Percentiles rank a stretch among this genome's conserved stretches.
phyloP scores from a whole-genome alignment of 2,888 invertebrate genomes.

The Chesias legatella region DNA sequence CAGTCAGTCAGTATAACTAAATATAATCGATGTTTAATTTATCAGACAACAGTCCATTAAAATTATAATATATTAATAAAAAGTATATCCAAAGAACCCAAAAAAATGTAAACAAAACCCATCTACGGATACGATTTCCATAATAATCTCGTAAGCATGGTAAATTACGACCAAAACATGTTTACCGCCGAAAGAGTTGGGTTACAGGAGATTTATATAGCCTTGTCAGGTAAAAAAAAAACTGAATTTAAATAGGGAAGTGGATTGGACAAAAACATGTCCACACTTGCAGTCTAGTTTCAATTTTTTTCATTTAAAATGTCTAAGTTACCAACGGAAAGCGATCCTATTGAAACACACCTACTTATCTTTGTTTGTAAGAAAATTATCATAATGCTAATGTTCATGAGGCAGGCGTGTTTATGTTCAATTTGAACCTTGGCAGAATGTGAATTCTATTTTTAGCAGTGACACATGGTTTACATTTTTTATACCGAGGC shows the following conservation, averaged over 20 bases:
- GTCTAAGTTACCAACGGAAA: too few relatives aligned
- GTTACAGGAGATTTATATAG: slow-evolving; percentile 10
- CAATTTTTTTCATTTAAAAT: too few relatives aligned
- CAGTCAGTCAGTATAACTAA: too few relatives aligned
- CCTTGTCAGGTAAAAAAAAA: slow-evolving; percentile 8
- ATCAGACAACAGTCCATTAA: not conserved
- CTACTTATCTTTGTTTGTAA: slow-evolving; percentile 5
- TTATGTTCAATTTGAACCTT: slow-evolving; percentile 21
- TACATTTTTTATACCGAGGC: slow-evolving; percentile 38
- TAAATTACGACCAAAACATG: slow-evolving; percentile 40
- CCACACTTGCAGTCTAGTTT: too few relatives aligned
- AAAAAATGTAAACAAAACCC: slow-evolving; percentile 42
- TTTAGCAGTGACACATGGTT: slow-evolving; percentile 45
- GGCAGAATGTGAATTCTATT: slow-evolving; percentile 43
- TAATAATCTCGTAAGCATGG: slow-evolving; percentile 37
- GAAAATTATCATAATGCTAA: slow-evolving; percentile 19
- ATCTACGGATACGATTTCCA: slow-evolving; percentile 38
- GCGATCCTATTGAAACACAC: not conserved
- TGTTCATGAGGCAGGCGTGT: slow-evolving; percentile 17
- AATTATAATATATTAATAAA: slow-evolving; percentile 3
- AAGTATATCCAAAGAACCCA: slow-evolving; percentile 24
- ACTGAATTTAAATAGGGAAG: slow-evolving; percentile 6
- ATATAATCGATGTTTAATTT: too few relatives aligned
- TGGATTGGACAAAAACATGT: not conserved
- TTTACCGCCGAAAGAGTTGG: slow-evolving; percentile 27